Conservation (phyloP, 1,140 invertebrate genomes). For the Pseudoatta argentina region DNA sequence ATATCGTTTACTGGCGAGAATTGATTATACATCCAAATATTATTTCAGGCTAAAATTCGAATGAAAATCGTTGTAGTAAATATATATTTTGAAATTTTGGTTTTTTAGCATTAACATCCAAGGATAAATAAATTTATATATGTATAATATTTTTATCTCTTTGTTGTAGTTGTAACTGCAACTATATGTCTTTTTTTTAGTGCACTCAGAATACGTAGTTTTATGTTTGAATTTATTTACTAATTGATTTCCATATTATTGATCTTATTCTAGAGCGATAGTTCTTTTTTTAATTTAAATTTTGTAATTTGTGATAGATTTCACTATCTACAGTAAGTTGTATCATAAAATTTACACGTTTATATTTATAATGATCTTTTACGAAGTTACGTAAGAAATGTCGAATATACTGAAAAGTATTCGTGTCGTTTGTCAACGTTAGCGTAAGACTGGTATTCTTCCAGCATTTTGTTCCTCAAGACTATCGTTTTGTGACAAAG, state of each 20-base stretch:
- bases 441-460: constrained; percentile 9
- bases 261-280: neutral
- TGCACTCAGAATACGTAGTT: neutral
- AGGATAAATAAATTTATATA: no score
- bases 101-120: no score
- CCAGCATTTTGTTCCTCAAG: neutral
- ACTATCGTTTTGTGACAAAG: constrained; percentile 26
- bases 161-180: no score
- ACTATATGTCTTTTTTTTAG: no score
- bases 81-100: no score
- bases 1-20: no score
- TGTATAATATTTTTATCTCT: no score
- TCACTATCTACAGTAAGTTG: neutral
- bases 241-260: neutral
- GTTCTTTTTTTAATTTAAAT: neutral
- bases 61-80: no score
- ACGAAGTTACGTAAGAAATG: constrained; percentile 32
- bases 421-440: constrained; percentile 42
- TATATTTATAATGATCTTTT: constrained; percentile 14
- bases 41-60: no score
- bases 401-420: constrained; percentile 34
- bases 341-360: neutral
- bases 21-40: no score
- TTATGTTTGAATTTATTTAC: neutral
- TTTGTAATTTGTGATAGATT: constrained; percentile 14